These are phyloP conservation scores for Ceratotherium simum DNA, from an alignment of 2,113 vertebrate genomes.

Conservation along the genomic window DNA sequence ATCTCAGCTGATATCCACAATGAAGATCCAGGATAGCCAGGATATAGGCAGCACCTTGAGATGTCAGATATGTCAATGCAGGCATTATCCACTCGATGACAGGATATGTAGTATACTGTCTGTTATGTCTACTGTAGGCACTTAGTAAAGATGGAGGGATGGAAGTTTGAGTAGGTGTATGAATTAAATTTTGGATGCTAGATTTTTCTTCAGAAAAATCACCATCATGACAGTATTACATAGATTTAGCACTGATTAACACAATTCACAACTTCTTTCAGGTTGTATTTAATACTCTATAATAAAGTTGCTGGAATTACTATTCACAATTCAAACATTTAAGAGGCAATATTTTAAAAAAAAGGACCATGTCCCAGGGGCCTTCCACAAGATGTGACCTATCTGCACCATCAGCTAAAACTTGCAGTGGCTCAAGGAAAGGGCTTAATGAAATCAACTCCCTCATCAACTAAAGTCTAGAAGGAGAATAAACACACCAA, in stretches of 20 bases:
- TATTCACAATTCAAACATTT: not conserved
- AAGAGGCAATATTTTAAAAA: not conserved
- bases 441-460: not conserved
- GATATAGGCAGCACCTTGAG: not conserved
- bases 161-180: not conserved
- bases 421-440: not conserved
- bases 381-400: not conserved
- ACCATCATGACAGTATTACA: not conserved
- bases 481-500: not conserved
- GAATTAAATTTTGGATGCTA: not conserved
- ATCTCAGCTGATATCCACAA: not conserved
- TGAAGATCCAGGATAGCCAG: not conserved
- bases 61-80: not conserved
- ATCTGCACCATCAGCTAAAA: not conserved
- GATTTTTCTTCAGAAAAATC: not conserved
- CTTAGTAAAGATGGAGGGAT: not conserved
- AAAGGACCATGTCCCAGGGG: not conserved
- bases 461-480: not conserved
- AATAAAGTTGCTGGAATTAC: not conserved
- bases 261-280: not conserved
- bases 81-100: not conserved
- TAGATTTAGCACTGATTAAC: not conserved
- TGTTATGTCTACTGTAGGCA: fast-evolving
- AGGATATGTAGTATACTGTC: not conserved
- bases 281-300: not conserved